Base-by-base conservation (phyloP, 1,140 invertebrate genomes). In the Bombus consobrinus region DNA sequence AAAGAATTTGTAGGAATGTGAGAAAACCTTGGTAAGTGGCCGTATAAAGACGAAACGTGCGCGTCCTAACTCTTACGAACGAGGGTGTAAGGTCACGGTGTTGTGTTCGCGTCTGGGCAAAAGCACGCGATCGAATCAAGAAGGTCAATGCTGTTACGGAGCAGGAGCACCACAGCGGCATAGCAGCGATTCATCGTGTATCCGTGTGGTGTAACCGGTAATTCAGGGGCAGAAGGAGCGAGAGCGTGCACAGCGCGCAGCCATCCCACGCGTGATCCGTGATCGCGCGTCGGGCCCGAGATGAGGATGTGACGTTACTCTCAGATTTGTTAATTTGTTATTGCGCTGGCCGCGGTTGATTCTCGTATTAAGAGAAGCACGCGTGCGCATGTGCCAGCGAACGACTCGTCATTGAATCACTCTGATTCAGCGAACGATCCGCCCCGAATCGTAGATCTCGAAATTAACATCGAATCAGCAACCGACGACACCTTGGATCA, bases 221-320 rank as follows among this genome's bases (percentile, higher is more conserved):
- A 87, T 89, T 89, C 88, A 87, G 75, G 74, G 82, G 75, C 73
- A 85, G 69, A 86, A 89, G 86, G 71, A 84, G 91, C 85, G 79
- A 79, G 71, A 85, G 59, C 47, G 73, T 57, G 39, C 10, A 32
- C 53, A 28, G 15, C 28, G 47, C 10, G 15, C 53, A 28, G 15
- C 32, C 72, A 47, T 90, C 88, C 88, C 86, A 90, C 88, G 88
- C 89, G 41, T 34, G 66, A 41, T 25, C 53, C 34, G 9, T 32
- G 37, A 57, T 32, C 83, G 79, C 62, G 71, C 66, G 32, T n/a
- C 77, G 77, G 18, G n/a, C 18, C 12, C 57, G 43, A 78, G 87
- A 91, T 89, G 91, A 93, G 92, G 92, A 93, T 93, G 89, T 93
- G 92, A 93, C 92, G 91, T 90, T 87, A 12, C 86, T 77, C 82